These are phyloP conservation scores for Dynastes hyllus DNA, from an alignment of 2,888 invertebrate genomes.

Conservation along the genomic window DNA sequence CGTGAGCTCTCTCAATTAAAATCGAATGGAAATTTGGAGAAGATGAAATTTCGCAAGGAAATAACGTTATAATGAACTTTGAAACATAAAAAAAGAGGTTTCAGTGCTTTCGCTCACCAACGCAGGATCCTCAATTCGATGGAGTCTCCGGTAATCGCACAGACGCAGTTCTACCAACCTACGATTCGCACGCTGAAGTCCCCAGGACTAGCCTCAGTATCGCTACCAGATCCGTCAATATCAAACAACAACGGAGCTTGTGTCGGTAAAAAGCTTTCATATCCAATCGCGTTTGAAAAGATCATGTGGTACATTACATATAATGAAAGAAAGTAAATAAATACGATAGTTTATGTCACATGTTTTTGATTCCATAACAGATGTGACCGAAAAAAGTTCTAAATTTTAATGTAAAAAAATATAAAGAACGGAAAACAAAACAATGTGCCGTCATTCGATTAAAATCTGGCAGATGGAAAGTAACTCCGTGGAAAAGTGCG, in stretches of 20 bases:
- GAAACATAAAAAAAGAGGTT: neutral
- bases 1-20: neutral
- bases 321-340: neutral
- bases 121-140: constrained; percentile 19
- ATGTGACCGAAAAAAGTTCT: neutral
- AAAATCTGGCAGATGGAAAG: neutral
- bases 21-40: neutral
- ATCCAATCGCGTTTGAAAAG: neutral
- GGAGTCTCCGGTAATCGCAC: constrained; percentile 37
- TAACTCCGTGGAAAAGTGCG: constrained; percentile 5
- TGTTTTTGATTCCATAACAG: neutral
- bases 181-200: constrained; percentile 11
- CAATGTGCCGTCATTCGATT: neutral
- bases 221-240: constrained; percentile 28
- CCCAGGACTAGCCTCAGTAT: constrained; percentile 22
- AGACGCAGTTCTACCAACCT: constrained; percentile 37
- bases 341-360: neutral
- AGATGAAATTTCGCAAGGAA: neutral
- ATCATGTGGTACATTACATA: constrained; percentile 14
- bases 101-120: neutral
- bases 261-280: neutral
- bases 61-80: neutral
- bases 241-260: constrained; percentile 8
- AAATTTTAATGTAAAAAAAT: neutral
- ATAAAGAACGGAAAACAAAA: neutral